Evolutionary conservation across 2,797 vertebrate species (phyloP), one percentile per base, ranked within the genome.

Genomic region (Brachymystax lenok): DNA sequence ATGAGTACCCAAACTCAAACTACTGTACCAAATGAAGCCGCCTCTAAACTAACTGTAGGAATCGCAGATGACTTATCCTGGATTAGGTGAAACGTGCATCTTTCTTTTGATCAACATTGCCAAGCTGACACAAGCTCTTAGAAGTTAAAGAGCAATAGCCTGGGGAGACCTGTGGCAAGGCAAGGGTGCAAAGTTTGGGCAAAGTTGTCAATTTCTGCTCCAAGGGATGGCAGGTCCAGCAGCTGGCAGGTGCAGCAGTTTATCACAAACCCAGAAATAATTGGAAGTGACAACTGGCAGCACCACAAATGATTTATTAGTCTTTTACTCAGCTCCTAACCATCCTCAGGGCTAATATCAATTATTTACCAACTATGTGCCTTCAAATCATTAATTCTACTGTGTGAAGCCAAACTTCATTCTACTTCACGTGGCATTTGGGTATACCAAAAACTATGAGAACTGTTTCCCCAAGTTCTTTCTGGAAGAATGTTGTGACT

Each of bases 241-340:
- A 95, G 95, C 94, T 95, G 96, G 96, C 97, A 98, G 96, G 96
- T 97, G 96, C 95, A 95, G 95, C 95, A 94, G 96, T 97, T 98
- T 96, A 97, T 97, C 96, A 96, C 95, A 95, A 96, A 96, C 94
- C 95, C 96, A 97, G 96, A 96, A 97, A 97, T 97, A 98, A 99
- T 96, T 96, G 94, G 95, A 97, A 96, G 96, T 97, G 97, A 98
- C 97, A 98, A 97, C 95, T 96, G 96, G 96, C 96, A 97, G 95
- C 95, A 94, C 94, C 97, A 98, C 97, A 98, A 97, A 98, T 99
- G 97, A 99, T 99, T 99, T 98, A 99, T 98, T 98, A 98, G 96
- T 96, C 96, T 97, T 99, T 97, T 96, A 98, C 96, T 98, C 95
- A 92, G 96, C 96, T 97, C 95, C 96, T 95, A 96, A 96, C 96